These are phyloP conservation scores for Pavo muticus DNA, from an alignment of 2,113 vertebrate species.

Conservation along the genomic window DNA sequence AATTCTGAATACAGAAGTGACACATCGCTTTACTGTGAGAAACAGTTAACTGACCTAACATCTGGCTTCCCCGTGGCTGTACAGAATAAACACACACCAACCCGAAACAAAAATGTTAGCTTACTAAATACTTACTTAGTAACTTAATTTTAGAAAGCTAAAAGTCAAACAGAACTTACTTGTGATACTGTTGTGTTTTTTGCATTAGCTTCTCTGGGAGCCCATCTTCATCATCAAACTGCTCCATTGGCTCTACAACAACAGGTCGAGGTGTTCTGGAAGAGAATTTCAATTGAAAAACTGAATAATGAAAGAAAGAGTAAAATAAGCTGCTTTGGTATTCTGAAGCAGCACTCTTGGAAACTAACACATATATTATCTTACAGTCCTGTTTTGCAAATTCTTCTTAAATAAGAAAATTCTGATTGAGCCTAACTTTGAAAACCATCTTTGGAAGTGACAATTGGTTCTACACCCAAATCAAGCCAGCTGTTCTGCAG, in stretches of 20 bases:
- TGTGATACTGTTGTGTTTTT: slow-evolving; percentile 93
- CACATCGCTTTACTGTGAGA: background rate
- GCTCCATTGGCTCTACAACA: slow-evolving; percentile 95
- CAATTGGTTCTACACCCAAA: background rate
- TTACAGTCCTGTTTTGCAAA: background rate
- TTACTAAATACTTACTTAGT: no score
- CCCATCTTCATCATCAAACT: slow-evolving; percentile 96
- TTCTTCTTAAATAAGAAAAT: background rate
- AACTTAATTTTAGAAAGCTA: background rate
- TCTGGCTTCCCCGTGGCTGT: background rate
- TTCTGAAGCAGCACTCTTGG: background rate
- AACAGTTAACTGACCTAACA: background rate
- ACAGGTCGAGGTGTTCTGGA: slow-evolving; percentile 93
- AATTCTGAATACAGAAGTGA: background rate
- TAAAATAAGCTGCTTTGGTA: background rate
- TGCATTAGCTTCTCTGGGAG: slow-evolving; percentile 93
- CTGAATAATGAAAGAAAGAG: background rate
- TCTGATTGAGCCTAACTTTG: background rate
- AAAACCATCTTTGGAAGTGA: background rate
- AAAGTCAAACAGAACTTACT: slow-evolving; percentile 79
- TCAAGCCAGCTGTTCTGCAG: background rate
- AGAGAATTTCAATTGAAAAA: slow-evolving; percentile 13
- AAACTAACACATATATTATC: background rate
- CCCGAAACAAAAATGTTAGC: background rate
- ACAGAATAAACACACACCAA: background rate